Evolutionary conservation across 2,888 invertebrate species (phyloP).

Genomic region (Molorchus minor): DNA sequence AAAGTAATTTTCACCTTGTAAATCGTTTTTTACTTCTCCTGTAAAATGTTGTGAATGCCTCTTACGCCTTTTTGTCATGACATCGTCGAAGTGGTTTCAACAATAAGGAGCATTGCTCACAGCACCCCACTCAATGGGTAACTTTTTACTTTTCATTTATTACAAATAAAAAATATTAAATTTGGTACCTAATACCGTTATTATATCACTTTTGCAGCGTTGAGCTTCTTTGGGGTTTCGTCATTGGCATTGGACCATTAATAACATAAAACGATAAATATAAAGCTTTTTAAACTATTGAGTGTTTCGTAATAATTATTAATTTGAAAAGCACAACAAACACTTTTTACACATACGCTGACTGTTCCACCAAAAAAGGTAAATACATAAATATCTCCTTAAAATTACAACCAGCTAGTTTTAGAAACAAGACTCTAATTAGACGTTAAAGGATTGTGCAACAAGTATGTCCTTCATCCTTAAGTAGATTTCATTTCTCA

Average conservation of each 20-base stretch:
- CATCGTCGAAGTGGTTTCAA: no score
- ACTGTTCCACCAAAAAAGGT: constrained; percentile 9
- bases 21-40: no score
- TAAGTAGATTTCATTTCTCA: constrained; percentile 55
- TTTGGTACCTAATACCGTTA: no score
- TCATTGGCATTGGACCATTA: constrained; percentile 9
- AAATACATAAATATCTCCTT: constrained; percentile 16
- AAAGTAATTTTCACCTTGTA: no score
- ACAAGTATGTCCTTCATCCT: constrained; percentile 52
- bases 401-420: constrained; percentile 34
- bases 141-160: no score
- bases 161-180: no score
- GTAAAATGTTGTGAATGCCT: no score
- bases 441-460: constrained; percentile 51
- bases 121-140: no score
- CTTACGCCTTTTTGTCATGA: no score
- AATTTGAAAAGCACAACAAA: constrained; percentile 20
- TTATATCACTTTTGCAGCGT: no score
- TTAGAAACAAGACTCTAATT: constrained; percentile 54
- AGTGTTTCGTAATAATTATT: constrained; percentile 18
- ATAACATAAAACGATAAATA: constrained; percentile 7
- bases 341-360: constrained; percentile 2
- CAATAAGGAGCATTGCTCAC: no score
- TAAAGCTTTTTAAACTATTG: constrained; percentile 8
- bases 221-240: no score